Conservation (phyloP, 2,797 vertebrate species). For the Enteromius mattozi region DNA sequence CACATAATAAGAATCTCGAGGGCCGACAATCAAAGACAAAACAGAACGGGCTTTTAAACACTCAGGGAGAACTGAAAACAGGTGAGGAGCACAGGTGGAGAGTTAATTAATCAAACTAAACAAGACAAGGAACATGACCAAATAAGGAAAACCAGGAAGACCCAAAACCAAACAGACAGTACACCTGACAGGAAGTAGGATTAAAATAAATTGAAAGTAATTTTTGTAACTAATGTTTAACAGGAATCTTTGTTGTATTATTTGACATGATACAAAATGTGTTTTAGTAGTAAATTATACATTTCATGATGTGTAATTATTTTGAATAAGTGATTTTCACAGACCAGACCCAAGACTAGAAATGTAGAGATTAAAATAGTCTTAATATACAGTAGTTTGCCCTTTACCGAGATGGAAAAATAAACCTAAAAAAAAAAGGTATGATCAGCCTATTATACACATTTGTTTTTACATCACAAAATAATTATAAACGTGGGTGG, state of each 20-base stretch:
- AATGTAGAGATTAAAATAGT: background rate
- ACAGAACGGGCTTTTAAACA: no score
- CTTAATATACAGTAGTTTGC: background rate
- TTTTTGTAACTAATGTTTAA: background rate
- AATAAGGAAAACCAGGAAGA: no score
- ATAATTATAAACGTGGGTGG: constrained; percentile 46
- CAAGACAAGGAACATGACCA: no score
- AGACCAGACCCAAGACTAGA: background rate
- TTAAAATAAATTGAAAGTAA: background rate
- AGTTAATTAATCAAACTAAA: no score
- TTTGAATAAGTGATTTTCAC: background rate
- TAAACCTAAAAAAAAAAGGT: background rate
- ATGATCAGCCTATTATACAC: constrained; percentile 4
- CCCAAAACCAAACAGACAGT: no score
- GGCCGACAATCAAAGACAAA: no score
- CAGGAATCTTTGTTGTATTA: background rate
- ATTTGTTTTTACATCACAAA: constrained; percentile 41
- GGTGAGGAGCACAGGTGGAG: no score
- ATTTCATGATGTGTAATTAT: background rate
- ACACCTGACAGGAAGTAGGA: no score
- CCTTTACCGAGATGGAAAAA: background rate
- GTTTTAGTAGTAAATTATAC: background rate
- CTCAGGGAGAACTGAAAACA: no score
- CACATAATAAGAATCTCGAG: no score
- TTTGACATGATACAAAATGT: background rate